phyloP scores from a whole-genome alignment of 2,797 vertebrate genomes.

The Hyperoplus lanceolatus region DNA sequence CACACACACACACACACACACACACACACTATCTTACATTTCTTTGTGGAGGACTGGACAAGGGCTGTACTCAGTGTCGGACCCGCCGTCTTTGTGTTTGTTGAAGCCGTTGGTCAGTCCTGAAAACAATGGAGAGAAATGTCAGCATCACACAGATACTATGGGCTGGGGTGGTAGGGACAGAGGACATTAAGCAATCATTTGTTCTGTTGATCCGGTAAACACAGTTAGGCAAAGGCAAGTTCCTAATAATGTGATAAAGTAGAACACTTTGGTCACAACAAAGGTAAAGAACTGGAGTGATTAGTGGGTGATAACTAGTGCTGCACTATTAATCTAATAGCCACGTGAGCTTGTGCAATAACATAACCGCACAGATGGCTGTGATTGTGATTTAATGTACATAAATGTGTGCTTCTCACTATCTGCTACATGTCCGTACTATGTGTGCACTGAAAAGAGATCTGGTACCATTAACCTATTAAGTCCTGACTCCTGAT shows the following conservation, averaged over 20 bases:
- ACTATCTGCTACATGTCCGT: no score
- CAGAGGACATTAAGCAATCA: not conserved
- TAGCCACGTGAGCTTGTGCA: no score
- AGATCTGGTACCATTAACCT: no score
- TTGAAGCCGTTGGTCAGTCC: slow-evolving; percentile 92
- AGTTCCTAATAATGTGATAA: not conserved
- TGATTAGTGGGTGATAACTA: not conserved
- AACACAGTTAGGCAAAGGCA: not conserved
- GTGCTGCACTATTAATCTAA: no score
- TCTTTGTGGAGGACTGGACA: slow-evolving; percentile 87
- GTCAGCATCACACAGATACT: slow-evolving; percentile 23
- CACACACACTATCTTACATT: slow-evolving; percentile 83
- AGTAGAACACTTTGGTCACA: not conserved
- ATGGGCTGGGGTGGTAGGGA: not conserved
- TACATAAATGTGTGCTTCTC: no score
- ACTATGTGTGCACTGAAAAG: no score
- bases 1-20: no score
- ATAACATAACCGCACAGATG: no score
- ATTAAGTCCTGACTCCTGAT: no score
- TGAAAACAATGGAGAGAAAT: slow-evolving; percentile 72
- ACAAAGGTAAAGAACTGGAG: no score
- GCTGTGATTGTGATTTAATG: no score
- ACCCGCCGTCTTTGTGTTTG: slow-evolving; percentile 87
- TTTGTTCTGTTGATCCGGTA: slow-evolving; percentile 6
- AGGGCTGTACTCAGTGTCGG: slow-evolving; percentile 89